phyloP scores from a whole-genome alignment of 2,888 invertebrate species.

The Microctonus hyperodae region DNA sequence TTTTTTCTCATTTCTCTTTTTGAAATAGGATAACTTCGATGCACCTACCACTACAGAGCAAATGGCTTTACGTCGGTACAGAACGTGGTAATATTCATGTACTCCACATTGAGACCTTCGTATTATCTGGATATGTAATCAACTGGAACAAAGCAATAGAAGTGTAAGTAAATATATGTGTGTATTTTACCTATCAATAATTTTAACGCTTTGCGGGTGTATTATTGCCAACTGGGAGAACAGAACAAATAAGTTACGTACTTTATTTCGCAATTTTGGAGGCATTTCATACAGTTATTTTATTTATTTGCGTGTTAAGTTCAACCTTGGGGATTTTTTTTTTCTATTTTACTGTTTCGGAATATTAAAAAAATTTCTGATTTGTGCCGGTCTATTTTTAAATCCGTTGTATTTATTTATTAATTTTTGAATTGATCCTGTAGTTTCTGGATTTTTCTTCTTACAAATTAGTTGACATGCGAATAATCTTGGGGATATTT shows the following conservation, averaged over 20 bases:
- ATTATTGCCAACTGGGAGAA: background rate
- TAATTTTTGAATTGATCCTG: too few species aligned
- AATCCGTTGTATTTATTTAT: too few species aligned
- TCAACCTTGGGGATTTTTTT: too few species aligned
- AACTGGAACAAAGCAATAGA: conserved; percentile 99
- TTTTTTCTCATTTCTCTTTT: conserved; percentile 14
- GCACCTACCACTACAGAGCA: conserved; percentile 95
- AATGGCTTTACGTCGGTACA: conserved; percentile 98
- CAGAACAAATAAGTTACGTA: background rate
- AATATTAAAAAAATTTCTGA: too few species aligned
- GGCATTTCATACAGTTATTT: background rate
- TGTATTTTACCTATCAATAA: conserved; percentile 22
- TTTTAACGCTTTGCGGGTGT: conserved; percentile 9
- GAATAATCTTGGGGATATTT: too few species aligned
- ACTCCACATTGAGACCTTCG: conserved; percentile 95
- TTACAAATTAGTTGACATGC: too few species aligned
- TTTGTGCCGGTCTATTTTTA: too few species aligned
- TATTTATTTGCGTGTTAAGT: too few species aligned
- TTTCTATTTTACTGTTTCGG: too few species aligned
- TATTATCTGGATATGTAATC: conserved; percentile 96
- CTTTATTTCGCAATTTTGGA: background rate
- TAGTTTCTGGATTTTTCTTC: too few species aligned
- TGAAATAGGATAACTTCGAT: conserved; percentile 87
- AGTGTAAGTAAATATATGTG: conserved; percentile 77
- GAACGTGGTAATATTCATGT: conserved; percentile 98